Base-by-base conservation (phyloP, 2,113 vertebrate species). In the Malurus cyaneus region DNA sequence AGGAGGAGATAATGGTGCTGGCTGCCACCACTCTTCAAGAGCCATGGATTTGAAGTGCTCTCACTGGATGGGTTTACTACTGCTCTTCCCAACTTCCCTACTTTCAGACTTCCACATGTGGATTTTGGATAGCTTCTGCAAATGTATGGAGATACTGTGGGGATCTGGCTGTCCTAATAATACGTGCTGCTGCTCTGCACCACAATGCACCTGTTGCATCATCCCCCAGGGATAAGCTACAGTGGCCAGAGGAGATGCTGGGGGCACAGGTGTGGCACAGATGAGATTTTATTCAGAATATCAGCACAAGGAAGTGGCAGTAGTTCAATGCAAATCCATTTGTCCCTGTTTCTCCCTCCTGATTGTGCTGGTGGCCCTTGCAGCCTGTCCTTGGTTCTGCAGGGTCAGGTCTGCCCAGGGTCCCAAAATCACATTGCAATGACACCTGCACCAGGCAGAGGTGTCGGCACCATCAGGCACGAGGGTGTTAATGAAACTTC, bases 221-320 rank as follows among this genome's bases (percentile, higher is more conserved):
- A 16, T 49, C 5, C 67, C 44, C 50, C 46, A 15, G 49, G 23
- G 32, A 26, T 4, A 24, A 53, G 56, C 39, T 50, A 1, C 0
- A 46, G 17, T 31, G 52, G 8, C 53, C 39, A 65, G 50, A 89
- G n/a, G n/a, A 57, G 25, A 10, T 52, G 34, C 62, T 82, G 74
- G 56, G 64, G 54, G 32, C 0, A 4, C 73, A 53, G 0, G 0
- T 21, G 14, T n/a, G 67, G 25, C 54, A 24, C 8, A 2, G 34
- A 24, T 13, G n/a, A 28, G 49, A 20, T 20, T 59, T 47, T 31
- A 39, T 66, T 44, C 12, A 9, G 26, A 74, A 7, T 18, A 60
- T 23, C 11, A 86, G 44, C 71, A 72, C 18, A 44, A 70, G 36
- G 28, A 74, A 54, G 28, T 23, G 15, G 6, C n/a, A 53, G 5